Conservation (phyloP, 1,140 invertebrate genomes). For the Papilio polyxenes region DNA sequence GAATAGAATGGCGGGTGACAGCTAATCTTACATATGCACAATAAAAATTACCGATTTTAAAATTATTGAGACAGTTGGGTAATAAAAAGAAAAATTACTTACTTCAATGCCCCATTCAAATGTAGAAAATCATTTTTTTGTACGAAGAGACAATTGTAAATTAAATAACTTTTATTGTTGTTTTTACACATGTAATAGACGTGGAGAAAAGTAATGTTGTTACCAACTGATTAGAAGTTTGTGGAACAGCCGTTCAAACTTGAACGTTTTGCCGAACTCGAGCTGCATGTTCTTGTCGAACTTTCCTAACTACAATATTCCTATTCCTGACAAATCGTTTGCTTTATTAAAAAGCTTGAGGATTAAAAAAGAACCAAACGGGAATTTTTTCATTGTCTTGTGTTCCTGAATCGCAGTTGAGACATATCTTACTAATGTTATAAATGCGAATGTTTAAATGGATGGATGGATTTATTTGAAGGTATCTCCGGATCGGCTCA, state of each 20-base stretch:
- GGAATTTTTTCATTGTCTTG: not conserved
- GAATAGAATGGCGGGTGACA: not conserved
- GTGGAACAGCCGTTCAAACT: constrained; percentile 6
- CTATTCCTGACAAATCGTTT: constrained; percentile 1
- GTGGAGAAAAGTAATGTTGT: constrained; percentile 14
- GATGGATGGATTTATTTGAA: too few species aligned
- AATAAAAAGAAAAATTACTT: too few species aligned
- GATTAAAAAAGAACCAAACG: not conserved
- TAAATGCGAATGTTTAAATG: too few species aligned
- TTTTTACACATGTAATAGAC: not conserved
- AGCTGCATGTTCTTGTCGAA: constrained; percentile 1
- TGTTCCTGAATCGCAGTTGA: too few species aligned
- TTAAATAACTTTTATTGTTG: not conserved
- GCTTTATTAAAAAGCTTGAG: not conserved
- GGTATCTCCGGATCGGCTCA: too few species aligned
- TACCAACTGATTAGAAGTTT: constrained; percentile 8
- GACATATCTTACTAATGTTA: too few species aligned
- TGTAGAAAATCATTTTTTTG: too few species aligned
- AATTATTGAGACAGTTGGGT: too few species aligned
- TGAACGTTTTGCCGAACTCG: not conserved
- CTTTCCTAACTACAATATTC: constrained; percentile 13
- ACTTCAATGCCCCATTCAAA: too few species aligned
- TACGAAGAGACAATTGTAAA: not conserved
- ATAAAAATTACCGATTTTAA: too few species aligned
- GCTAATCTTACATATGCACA: not conserved